These are phyloP conservation scores for Theocolax elegans DNA, from an alignment of 1,140 invertebrate species.

Conservation along the genomic window DNA sequence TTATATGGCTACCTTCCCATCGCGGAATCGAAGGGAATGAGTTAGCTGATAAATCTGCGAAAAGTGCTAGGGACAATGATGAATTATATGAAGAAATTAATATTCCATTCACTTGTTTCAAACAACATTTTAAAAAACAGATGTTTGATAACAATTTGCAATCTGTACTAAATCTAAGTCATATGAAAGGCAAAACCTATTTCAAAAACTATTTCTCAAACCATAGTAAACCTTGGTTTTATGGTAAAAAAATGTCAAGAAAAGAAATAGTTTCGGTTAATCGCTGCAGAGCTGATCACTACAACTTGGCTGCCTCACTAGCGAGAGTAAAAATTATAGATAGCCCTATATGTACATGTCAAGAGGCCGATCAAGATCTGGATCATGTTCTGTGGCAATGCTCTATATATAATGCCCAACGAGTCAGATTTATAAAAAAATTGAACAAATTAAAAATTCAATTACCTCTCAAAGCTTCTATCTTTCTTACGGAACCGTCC, in stretches of 20 bases:
- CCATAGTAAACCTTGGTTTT: neutral
- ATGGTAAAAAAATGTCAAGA: neutral
- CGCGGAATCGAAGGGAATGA: slow-evolving; percentile 9
- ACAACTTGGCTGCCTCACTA: neutral
- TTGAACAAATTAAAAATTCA: no score
- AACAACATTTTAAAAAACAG: neutral
- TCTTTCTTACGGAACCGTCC: no score
- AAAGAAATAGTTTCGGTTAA: neutral
- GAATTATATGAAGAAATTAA: no score
- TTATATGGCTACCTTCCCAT: slow-evolving; percentile 15
- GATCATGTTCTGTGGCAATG: no score
- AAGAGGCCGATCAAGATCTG: neutral
- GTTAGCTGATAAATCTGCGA: neutral
- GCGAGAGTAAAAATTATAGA: neutral
- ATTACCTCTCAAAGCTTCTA: no score
- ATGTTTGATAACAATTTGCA: neutral
- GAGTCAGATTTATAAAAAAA: no score
- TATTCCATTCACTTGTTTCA: neutral
- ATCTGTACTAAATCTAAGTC: neutral
- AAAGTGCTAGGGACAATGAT: neutral
- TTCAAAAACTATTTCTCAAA: neutral
- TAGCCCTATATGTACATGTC: neutral
- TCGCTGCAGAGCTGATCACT: neutral
- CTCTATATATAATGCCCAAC: no score
- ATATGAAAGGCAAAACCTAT: neutral